phyloP scores from a whole-genome alignment of 2,888 invertebrate species.

The Caradrina kadenii region DNA sequence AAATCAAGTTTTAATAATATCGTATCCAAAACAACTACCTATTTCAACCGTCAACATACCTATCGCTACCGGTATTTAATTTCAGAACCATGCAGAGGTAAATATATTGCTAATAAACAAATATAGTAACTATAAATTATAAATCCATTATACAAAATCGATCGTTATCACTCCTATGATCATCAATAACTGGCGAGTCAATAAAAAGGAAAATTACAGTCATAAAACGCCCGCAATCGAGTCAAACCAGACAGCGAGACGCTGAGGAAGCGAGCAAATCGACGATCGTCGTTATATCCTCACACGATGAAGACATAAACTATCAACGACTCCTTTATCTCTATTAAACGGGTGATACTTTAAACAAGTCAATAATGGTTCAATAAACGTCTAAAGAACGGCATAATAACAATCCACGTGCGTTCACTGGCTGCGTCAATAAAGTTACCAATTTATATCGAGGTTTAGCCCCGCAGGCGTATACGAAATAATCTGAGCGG shows the following conservation, averaged over 20 bases:
- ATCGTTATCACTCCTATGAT: constrained; percentile 78
- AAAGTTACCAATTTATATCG: constrained; percentile 89
- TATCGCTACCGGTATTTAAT: constrained; percentile 44
- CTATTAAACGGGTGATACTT: constrained; percentile 89
- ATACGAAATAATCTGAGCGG: constrained; percentile 89
- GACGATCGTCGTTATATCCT: constrained; percentile 72
- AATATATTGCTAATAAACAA: constrained; percentile 39
- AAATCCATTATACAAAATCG: constrained; percentile 71
- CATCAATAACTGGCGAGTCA: constrained; percentile 71
- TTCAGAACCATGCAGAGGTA: neutral
- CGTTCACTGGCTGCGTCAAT: constrained; percentile 82
- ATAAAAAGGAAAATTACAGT: constrained; percentile 87
- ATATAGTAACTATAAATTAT: constrained; percentile 69
- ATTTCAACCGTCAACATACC: constrained; percentile 12
- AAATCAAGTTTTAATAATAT: constrained; percentile 1
- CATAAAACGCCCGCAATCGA: constrained; percentile 79
- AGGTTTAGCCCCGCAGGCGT: constrained; percentile 89
- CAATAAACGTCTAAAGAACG: constrained; percentile 89
- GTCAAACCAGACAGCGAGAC: constrained; percentile 79
- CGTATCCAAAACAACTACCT: constrained; percentile 33
- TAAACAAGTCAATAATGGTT: constrained; percentile 90
- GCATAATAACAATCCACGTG: constrained; percentile 90
- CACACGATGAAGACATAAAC: constrained; percentile 87
- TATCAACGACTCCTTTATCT: constrained; percentile 87
- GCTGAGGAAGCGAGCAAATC: constrained; percentile 71